Evolutionary conservation across 2,888 invertebrate genomes (phyloP).

Genomic region (Nephrotoma guestfalica): DNA sequence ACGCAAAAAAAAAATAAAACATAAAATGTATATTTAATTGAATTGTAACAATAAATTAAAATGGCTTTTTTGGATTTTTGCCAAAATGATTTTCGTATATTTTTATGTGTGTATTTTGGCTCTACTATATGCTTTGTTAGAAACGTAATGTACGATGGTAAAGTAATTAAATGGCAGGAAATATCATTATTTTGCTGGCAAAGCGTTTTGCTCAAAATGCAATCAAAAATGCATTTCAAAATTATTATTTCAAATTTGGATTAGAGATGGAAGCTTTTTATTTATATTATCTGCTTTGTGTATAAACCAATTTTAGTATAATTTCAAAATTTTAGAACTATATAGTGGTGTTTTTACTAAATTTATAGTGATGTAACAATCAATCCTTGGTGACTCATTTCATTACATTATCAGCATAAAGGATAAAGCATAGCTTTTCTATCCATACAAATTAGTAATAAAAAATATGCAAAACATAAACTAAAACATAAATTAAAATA

Average conservation of each 20-base stretch:
- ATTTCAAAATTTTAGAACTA: too few relatives aligned
- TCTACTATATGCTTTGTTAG: not conserved
- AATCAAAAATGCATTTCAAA: not conserved
- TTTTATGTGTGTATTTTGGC: not conserved
- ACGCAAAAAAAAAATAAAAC: not conserved
- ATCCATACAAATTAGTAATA: too few relatives aligned
- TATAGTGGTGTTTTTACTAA: too few relatives aligned
- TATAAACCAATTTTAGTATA: too few relatives aligned
- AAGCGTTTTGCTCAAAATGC: not conserved
- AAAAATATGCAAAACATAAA: too few relatives aligned
- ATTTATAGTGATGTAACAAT: too few relatives aligned
- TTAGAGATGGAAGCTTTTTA: too few relatives aligned
- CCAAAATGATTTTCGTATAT: not conserved
- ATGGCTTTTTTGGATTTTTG: not conserved
- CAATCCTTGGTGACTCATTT: too few relatives aligned
- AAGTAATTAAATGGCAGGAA: not conserved
- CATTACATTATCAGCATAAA: too few relatives aligned
- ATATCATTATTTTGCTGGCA: not conserved
- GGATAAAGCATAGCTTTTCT: too few relatives aligned
- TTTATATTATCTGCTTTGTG: too few relatives aligned
- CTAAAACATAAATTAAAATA: too few relatives aligned
- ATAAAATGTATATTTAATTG: not conserved
- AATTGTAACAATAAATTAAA: not conserved
- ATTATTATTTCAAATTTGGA: not conserved
- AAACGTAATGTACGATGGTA: not conserved